Percentiles rank a stretch among this genome's conserved stretches.
These are phyloP conservation scores for Drosophila meridionalis DNA, from an alignment of 2,888 invertebrate species.

Conservation along the genomic window DNA sequence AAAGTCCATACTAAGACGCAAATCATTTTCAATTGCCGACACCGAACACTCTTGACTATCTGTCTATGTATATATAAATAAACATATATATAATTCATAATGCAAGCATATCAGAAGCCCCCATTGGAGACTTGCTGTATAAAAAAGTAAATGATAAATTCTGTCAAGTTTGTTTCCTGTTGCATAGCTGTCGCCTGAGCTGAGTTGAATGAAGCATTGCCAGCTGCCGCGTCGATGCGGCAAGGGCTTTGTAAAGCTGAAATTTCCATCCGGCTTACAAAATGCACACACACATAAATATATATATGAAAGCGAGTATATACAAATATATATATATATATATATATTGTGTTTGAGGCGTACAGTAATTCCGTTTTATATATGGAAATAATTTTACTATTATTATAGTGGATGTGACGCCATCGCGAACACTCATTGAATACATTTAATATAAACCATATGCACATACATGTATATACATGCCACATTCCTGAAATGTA, in stretches of 20 bases:
- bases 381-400: constrained; percentile 43
- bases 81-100: constrained; percentile 16
- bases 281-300: constrained; percentile 1
- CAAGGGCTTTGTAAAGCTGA: constrained; percentile 49
- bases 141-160: constrained; percentile 37
- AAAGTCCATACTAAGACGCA: constrained; percentile 44
- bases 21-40: constrained; percentile 39
- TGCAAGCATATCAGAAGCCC: constrained; percentile 26
- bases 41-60: constrained; percentile 16
- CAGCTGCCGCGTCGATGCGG: constrained; percentile 24
- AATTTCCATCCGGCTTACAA: constrained; percentile 59
- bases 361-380: constrained; percentile 36
- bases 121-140: constrained; percentile 14
- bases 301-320: neutral
- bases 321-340: constrained; percentile 9
- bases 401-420: constrained; percentile 44
- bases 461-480: neutral
- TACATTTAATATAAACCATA: constrained; percentile 15
- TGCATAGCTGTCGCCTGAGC: constrained; percentile 17
- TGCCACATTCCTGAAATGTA: constrained; percentile 4
- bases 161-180: constrained; percentile 27
- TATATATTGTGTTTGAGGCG: constrained; percentile 18
- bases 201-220: constrained; percentile 33
- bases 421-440: constrained; percentile 31
- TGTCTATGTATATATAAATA: constrained; percentile 3